These are phyloP conservation scores for Campaea margaritaria DNA, from an alignment of 2,888 invertebrate genomes.

Conservation along the genomic window DNA sequence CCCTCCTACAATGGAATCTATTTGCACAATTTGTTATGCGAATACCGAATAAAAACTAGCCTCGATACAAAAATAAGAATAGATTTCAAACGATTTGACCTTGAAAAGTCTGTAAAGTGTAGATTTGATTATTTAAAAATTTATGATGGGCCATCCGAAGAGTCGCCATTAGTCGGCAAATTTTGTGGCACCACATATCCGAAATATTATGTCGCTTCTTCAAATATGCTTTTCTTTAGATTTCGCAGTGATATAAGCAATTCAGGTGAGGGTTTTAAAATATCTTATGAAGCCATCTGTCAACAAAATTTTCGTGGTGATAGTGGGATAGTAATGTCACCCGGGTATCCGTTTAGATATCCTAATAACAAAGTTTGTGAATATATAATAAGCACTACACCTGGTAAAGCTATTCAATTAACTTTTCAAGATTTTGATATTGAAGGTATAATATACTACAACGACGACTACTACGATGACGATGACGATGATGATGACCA, in stretches of 20 bases:
- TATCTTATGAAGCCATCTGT: conserved; percentile 69
- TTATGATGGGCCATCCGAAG: conserved; percentile 87
- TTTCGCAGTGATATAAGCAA: conserved; percentile 69
- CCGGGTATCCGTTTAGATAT: conserved; percentile 90
- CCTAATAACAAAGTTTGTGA: conserved; percentile 86
- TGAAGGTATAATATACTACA: conserved; percentile 71
- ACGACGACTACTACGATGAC: too few relatives aligned
- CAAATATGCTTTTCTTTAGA: conserved; percentile 85
- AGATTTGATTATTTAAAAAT: conserved; percentile 86
- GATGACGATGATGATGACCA: too few relatives aligned
- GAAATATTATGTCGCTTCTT: conserved; percentile 84
- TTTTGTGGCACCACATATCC: conserved; percentile 90
- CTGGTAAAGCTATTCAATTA: conserved; percentile 87
- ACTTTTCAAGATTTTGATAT: conserved; percentile 88
- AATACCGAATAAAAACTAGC: conserved; percentile 91
- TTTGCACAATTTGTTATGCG: conserved; percentile 87
- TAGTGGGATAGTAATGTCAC: conserved; percentile 88
- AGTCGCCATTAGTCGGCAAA: conserved; percentile 88
- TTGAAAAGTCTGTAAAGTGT: conserved; percentile 87
- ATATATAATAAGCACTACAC: conserved; percentile 87
- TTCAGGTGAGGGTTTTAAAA: conserved; percentile 64
- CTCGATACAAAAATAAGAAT: conserved; percentile 87
- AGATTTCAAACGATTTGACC: conserved; percentile 86
- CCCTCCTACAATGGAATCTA: conserved; percentile 86
- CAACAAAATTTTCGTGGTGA: conserved; percentile 76